Conservation (phyloP, 2,113 vertebrate genomes). For the Lipophrys pholis region DNA sequence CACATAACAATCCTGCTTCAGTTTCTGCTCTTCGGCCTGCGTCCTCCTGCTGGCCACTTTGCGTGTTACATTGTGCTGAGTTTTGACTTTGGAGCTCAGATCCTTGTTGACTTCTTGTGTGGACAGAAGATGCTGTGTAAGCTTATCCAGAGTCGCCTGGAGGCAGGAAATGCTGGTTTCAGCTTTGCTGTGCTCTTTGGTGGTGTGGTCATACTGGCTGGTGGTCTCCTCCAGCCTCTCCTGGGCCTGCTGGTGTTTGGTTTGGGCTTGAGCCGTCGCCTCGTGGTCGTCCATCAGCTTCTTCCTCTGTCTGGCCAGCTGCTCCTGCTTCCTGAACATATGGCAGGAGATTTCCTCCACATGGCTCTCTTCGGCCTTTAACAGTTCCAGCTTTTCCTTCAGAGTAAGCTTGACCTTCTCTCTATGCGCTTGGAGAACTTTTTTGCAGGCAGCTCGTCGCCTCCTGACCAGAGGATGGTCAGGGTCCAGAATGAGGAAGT, state of each 20-base stretch:
- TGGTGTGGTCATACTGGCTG: constrained; percentile 44
- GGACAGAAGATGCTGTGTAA: constrained; percentile 84
- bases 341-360: constrained; percentile 76
- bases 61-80: constrained; percentile 81
- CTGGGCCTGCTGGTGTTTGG: constrained; percentile 68
- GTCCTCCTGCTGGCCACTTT: constrained; percentile 81
- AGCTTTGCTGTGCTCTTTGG: constrained; percentile 52
- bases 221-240: constrained; percentile 79
- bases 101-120: constrained; percentile 84
- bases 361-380: constrained; percentile 58
- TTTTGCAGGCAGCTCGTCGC: constrained; percentile 88
- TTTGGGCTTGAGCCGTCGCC: constrained; percentile 27
- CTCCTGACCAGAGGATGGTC: constrained; percentile 89
- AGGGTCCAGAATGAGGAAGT: constrained; percentile 87
- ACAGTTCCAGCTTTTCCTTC: constrained; percentile 75
- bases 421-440: constrained; percentile 84
- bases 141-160: constrained; percentile 84
- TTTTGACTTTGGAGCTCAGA: constrained; percentile 79
- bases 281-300: constrained; percentile 80
- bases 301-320: constrained; percentile 83
- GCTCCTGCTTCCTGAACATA: constrained; percentile 85
- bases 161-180: constrained; percentile 79
- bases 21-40: constrained; percentile 86
- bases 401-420: constrained; percentile 83
- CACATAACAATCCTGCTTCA: constrained; percentile 91